Conservation (phyloP, 2,113 vertebrate species). For the Sarotherodon lohbergeri region DNA sequence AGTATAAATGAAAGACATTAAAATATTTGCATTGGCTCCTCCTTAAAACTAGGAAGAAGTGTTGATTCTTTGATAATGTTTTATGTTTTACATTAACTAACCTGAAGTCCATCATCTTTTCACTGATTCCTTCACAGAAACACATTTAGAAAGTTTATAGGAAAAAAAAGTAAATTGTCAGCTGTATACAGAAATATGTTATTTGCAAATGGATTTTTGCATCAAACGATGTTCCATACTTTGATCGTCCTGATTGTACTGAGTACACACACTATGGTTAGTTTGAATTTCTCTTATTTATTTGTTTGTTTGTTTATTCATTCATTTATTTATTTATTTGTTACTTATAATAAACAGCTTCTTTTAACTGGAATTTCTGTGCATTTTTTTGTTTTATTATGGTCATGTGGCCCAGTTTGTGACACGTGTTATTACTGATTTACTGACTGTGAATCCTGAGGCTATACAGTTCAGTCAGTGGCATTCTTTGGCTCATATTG, state of each 20-base stretch:
- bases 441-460: background rate
- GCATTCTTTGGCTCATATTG: background rate
- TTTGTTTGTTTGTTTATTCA: rapidly evolving
- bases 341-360: background rate
- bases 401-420: background rate
- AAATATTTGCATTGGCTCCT: background rate
- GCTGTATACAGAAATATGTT: background rate
- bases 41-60: background rate
- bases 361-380: background rate
- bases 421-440: background rate
- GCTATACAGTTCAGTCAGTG: background rate
- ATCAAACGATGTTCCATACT: background rate
- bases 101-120: background rate
- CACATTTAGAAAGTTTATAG: background rate
- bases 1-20: background rate
- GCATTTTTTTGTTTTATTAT: background rate
- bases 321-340: background rate
- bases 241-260: background rate
- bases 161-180: background rate
- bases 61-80: background rate
- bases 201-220: rapidly evolving
- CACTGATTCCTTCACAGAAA: background rate
- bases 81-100: background rate
- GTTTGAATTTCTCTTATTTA: background rate
- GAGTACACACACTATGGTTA: rapidly evolving